A percentile compares a stretch with the other conserved stretches of the same genome.
These are phyloP conservation scores for Steatocranus sp. DNA, from an alignment of 2,797 vertebrate genomes.

Conservation along the genomic window DNA sequence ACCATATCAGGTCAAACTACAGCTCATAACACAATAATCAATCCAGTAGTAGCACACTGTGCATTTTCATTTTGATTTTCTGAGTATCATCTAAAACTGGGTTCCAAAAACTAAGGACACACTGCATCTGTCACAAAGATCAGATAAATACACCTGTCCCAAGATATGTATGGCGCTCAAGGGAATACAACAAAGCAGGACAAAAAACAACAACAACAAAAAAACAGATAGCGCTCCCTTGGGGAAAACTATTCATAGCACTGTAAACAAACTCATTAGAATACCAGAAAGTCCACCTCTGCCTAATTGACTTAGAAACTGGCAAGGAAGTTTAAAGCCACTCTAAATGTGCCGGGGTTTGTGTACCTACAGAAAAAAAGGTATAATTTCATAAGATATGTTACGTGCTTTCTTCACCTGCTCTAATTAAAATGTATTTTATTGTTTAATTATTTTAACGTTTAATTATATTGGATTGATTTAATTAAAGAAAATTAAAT, in stretches of 20 bases:
- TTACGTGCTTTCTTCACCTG: not conserved
- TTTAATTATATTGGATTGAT: too few relatives aligned
- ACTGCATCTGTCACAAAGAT: slow-evolving; percentile 7
- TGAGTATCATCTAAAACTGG: slow-evolving; percentile 9
- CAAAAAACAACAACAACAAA: slow-evolving; percentile 17
- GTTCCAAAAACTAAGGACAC: not conserved
- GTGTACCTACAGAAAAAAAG: not conserved
- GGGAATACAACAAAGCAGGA: slow-evolving; percentile 21
- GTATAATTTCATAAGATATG: not conserved
- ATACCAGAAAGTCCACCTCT: slow-evolving; percentile 59
- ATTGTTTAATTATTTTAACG: too few relatives aligned
- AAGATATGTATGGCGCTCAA: not conserved
- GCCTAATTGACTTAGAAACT: slow-evolving; percentile 31
- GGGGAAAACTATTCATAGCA: slow-evolving; percentile 58
- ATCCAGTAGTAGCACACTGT: not conserved
- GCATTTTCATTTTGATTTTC: not conserved
- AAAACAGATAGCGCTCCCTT: slow-evolving; percentile 21
- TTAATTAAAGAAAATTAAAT: too few relatives aligned
- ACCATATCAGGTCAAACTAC: not conserved
- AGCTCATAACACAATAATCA: not conserved
- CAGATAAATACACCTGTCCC: slow-evolving; percentile 34
- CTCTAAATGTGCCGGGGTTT: not conserved
- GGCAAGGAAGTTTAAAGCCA: slow-evolving; percentile 1
- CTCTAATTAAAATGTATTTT: not conserved
- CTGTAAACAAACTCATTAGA: slow-evolving; percentile 68